A percentile compares a stretch with the other conserved stretches of the same genome.
Evolutionary conservation across 2,888 invertebrate genomes (phyloP).

Genomic region (Harpalus rufipes): DNA sequence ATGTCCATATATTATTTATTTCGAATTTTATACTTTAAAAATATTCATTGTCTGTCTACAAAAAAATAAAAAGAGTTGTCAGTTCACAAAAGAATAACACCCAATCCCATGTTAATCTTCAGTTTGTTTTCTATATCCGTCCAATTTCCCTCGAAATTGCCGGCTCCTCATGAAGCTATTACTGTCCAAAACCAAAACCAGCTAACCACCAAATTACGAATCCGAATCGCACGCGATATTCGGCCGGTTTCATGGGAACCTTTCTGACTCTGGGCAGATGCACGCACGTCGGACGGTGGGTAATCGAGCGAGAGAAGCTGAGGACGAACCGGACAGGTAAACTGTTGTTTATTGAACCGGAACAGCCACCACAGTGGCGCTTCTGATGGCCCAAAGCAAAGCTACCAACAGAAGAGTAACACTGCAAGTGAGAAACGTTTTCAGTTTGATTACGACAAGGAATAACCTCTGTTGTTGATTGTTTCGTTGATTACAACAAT

Average conservation of each 20-base stretch:
- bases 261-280: constrained; percentile 10
- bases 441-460: no score
- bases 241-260: constrained; percentile 56
- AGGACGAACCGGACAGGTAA: constrained; percentile 44
- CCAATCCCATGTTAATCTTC: not conserved
- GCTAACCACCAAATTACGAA: constrained; percentile 44
- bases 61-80: not conserved
- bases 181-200: constrained; percentile 32
- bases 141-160: not conserved
- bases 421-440: not conserved
- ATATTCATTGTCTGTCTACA: not conserved
- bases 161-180: not conserved
- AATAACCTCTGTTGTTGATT: no score
- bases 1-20: no score
- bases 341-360: constrained; percentile 51
- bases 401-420: not conserved
- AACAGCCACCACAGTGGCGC: constrained; percentile 45
- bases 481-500: no score
- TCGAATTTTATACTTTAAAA: no score
- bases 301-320: constrained; percentile 16
- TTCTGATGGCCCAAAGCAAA: not conserved
- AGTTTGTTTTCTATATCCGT: constrained; percentile 6
- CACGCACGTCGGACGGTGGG: constrained; percentile 22
- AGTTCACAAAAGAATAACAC: not conserved
- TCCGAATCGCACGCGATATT: constrained; percentile 45